Evolutionary conservation across 2,888 invertebrate species (phyloP).

Genomic region (Cosmia pyralina): DNA sequence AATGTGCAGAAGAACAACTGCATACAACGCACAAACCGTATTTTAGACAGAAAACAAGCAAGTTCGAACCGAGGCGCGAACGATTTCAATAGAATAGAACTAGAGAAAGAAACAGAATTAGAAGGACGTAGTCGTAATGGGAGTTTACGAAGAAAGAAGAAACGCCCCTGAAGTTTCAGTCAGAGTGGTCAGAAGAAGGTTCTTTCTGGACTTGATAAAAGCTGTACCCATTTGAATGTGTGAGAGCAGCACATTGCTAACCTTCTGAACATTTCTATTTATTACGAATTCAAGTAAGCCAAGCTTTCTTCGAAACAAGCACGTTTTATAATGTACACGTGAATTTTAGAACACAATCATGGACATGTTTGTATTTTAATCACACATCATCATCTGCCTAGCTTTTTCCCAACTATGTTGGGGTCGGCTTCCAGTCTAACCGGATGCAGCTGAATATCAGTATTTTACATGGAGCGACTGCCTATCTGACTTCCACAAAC

Average conservation of each 20-base stretch:
- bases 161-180: neutral
- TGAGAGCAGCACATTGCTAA: neutral
- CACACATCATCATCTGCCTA: too few relatives aligned
- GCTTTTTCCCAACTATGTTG: too few relatives aligned
- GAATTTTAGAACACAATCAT: constrained; percentile 11
- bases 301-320: constrained; percentile 12
- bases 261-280: constrained; percentile 18
- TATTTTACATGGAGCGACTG: too few relatives aligned
- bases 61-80: neutral
- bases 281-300: neutral
- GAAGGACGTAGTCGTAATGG: neutral
- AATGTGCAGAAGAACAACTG: neutral
- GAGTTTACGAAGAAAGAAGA: neutral
- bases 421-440: too few relatives aligned
- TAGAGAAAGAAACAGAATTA: neutral
- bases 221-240: neutral
- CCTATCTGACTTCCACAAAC: too few relatives aligned
- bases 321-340: constrained; percentile 24
- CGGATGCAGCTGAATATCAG: too few relatives aligned
- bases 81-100: neutral
- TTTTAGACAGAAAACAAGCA: neutral
- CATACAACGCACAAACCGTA: neutral
- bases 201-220: neutral
- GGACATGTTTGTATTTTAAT: neutral
- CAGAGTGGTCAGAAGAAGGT: neutral